These are phyloP conservation scores for Psophia crepitans DNA, from an alignment of 2,113 vertebrate species.

Conservation along the genomic window DNA sequence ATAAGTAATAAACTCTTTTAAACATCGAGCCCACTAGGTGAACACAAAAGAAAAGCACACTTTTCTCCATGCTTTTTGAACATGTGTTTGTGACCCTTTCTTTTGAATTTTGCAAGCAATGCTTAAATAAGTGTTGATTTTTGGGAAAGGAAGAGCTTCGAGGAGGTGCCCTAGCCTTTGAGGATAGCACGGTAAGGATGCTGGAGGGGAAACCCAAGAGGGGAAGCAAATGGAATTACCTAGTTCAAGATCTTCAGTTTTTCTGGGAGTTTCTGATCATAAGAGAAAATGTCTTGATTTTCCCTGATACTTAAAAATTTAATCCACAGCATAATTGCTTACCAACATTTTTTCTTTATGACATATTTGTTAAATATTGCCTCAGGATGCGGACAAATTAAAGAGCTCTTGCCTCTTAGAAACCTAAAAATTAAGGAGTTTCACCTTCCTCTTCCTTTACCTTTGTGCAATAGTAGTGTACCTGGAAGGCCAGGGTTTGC, in stretches of 20 bases:
- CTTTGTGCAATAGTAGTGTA: not conserved
- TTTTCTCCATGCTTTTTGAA: not conserved
- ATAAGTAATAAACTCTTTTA: not conserved
- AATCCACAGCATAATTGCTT: not conserved
- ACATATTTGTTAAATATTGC: not conserved
- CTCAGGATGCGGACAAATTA: not conserved
- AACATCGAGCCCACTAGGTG: not conserved
- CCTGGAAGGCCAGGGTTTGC: not conserved
- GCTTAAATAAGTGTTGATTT: not conserved
- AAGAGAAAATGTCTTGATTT: not conserved
- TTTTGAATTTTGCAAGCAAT: not conserved
- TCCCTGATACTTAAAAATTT: not conserved
- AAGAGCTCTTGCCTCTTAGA: not conserved
- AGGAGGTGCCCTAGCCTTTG: not conserved
- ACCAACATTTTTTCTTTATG: not conserved
- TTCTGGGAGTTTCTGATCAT: not conserved
- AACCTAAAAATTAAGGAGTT: not conserved
- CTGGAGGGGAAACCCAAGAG: not conserved
- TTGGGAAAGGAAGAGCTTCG: not conserved
- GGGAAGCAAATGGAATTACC: not conserved
- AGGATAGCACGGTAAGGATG: not conserved
- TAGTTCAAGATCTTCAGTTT: not conserved
- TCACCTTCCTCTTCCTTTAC: not conserved
- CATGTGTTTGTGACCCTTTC: not conserved
- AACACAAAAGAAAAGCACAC: not conserved